Conservation (phyloP, 2,888 invertebrate species). For the Lithophane semibrunnea region DNA sequence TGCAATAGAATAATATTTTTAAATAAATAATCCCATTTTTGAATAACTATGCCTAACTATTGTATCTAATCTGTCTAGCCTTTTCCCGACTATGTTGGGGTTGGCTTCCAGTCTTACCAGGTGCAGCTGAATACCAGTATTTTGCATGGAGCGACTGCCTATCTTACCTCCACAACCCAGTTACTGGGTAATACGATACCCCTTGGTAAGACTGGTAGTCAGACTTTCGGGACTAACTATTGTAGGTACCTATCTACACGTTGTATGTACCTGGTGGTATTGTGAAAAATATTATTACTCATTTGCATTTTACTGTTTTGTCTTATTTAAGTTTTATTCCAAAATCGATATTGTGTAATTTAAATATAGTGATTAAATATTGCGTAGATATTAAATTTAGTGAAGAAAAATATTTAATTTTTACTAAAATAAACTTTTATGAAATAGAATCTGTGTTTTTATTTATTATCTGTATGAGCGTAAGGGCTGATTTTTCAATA, state of each 20-base stretch:
- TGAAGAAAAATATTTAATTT: conserved; percentile 71
- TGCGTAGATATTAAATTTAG: conserved; percentile 64
- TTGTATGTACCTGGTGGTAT: conserved; percentile 57
- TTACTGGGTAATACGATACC: not conserved
- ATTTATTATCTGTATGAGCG: conserved; percentile 11
- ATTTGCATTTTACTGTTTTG: conserved; percentile 73
- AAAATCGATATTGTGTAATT: conserved; percentile 73
- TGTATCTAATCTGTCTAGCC: conserved; percentile 3
- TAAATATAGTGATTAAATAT: conserved; percentile 65
- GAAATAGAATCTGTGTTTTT: conserved; percentile 54
- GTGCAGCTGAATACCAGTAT: not conserved
- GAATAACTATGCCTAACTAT: conserved; percentile 40
- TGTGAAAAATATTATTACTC: conserved; percentile 62
- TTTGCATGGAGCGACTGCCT: not conserved
- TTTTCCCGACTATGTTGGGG: not conserved
- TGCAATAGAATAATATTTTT: conserved; percentile 40
- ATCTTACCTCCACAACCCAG: not conserved
- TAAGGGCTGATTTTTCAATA: too few species aligned
- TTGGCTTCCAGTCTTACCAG: not conserved
- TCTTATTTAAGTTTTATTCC: conserved; percentile 76
- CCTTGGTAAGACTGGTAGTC: conserved; percentile 7
- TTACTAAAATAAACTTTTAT: conserved; percentile 74
- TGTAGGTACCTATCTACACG: conserved; percentile 24
- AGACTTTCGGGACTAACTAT: conserved; percentile 17
- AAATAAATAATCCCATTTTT: conserved; percentile 27